Conservation (phyloP, 2,888 invertebrate genomes). For the Doris montereyensis region DNA sequence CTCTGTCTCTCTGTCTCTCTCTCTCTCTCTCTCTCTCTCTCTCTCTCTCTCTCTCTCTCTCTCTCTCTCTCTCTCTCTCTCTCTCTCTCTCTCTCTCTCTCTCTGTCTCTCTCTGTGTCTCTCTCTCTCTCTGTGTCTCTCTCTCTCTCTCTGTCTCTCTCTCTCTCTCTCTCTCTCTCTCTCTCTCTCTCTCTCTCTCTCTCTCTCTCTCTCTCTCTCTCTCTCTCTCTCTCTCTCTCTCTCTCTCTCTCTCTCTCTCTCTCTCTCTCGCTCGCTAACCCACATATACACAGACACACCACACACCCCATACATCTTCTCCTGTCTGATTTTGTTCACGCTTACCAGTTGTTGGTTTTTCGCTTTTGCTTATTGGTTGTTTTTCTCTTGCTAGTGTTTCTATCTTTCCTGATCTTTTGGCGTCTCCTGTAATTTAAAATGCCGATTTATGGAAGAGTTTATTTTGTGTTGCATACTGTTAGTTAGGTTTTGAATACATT, state of each 20-base stretch:
- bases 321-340: too few species aligned
- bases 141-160: not conserved
- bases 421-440: too few species aligned
- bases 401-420: too few species aligned
- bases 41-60: not conserved
- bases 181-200: not conserved
- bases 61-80: not conserved
- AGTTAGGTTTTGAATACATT: too few species aligned
- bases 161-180: not conserved
- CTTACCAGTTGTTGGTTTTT: too few species aligned
- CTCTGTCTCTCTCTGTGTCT: conserved; percentile 3
- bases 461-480: too few species aligned
- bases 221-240: not conserved
- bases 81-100: not conserved
- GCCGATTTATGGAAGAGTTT: too few species aligned
- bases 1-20: not conserved
- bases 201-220: not conserved
- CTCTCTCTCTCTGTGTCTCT: conserved; percentile 5
- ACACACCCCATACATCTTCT: too few species aligned
- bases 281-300: conserved; percentile 1
- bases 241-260: not conserved
- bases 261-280: not conserved
- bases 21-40: too few species aligned
- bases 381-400: too few species aligned
- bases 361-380: too few species aligned